phyloP scores from a whole-genome alignment of 2,888 invertebrate species.

The Dexiosoma caninum region DNA sequence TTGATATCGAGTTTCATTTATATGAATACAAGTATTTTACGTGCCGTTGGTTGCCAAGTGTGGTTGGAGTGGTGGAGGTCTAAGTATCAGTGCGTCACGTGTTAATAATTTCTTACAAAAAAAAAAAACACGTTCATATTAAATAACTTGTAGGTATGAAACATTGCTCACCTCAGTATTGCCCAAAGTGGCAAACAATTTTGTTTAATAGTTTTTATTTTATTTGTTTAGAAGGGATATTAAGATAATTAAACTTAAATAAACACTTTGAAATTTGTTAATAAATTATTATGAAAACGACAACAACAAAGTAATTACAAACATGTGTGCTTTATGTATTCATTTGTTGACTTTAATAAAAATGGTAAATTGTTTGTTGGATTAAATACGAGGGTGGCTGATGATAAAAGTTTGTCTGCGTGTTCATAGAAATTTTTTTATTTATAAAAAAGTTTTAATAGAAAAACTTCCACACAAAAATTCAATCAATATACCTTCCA shows the following conservation, averaged over 20 bases:
- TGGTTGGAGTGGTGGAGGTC: no score
- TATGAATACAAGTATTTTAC: neutral
- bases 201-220: constrained; percentile 19
- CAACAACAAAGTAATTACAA: neutral
- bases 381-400: neutral
- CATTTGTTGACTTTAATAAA: neutral
- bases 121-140: neutral
- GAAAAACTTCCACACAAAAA: no score
- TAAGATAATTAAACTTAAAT: constrained; percentile 27
- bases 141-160: neutral
- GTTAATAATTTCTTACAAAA: constrained; percentile 3
- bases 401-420: no score
- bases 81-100: neutral
- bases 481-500: no score
- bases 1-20: no score
- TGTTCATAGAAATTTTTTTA: no score
- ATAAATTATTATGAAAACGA: constrained; percentile 1
- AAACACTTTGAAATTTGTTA: constrained; percentile 10
- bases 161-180: no score
- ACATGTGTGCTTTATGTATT: neutral
- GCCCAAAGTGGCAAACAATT: neutral
- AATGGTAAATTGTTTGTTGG: neutral
- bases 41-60: neutral
- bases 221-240: neutral
- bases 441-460: no score